Conservation (phyloP, 1,140 invertebrate species). For the Schlechtendalia chinensis region DNA sequence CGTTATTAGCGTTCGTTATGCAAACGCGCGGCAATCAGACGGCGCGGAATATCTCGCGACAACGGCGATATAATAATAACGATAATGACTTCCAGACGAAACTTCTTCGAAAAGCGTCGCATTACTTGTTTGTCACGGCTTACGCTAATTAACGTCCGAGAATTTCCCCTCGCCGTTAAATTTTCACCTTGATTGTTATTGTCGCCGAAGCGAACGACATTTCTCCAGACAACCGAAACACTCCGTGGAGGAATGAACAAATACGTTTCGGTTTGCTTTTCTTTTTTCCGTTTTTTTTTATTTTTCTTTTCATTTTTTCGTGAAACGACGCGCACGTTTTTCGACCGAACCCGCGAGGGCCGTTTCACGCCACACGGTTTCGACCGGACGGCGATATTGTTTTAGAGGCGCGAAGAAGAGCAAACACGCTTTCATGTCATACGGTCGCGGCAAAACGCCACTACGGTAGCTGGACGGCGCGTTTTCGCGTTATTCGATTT, state of each 20-base stretch:
- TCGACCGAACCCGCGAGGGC: too few relatives aligned
- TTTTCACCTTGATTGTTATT: constrained; percentile 37
- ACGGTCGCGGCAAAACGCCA: too few relatives aligned
- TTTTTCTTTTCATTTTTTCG: too few relatives aligned
- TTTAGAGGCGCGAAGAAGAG: too few relatives aligned
- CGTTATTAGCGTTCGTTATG: constrained; percentile 25
- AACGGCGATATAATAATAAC: constrained; percentile 35
- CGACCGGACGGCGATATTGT: too few relatives aligned
- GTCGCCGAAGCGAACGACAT: neutral
- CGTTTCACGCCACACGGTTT: too few relatives aligned
- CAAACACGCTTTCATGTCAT: too few relatives aligned
- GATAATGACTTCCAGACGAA: constrained; percentile 10
- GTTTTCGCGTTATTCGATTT: too few relatives aligned
- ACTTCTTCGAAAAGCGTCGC: constrained; percentile 27
- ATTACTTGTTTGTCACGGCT: constrained; percentile 17
- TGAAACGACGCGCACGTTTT: too few relatives aligned
- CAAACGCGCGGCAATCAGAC: constrained; percentile 13
- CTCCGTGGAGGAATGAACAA: neutral
- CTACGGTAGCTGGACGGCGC: too few relatives aligned
- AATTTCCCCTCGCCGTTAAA: constrained; percentile 8
- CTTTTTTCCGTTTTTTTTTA: too few relatives aligned
- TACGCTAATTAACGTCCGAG: constrained; percentile 27
- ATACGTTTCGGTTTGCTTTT: too few relatives aligned
- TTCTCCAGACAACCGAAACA: constrained; percentile 33
- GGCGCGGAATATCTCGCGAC: neutral